Evolutionary conservation across 2,797 vertebrate genomes (phyloP).

Genomic region (Poeciliopsis turneri): DNA sequence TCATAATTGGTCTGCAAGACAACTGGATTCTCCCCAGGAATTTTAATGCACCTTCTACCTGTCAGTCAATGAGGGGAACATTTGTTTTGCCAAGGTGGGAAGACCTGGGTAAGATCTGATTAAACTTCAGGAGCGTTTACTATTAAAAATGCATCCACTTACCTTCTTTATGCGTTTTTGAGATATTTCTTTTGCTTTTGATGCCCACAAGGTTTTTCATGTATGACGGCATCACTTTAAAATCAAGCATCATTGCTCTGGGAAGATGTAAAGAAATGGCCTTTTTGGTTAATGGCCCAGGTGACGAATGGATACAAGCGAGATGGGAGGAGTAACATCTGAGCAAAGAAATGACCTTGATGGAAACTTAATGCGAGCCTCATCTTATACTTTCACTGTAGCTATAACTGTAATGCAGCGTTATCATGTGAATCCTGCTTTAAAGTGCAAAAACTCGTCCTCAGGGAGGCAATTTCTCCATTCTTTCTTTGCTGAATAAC

Average conservation of each 20-base stretch:
- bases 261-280: slow-evolving; percentile 58
- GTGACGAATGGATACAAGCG: slow-evolving; percentile 46
- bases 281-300: slow-evolving; percentile 64
- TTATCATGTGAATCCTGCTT: not conserved
- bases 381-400: slow-evolving; percentile 27
- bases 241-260: slow-evolving; percentile 58
- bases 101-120: not conserved
- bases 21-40: slow-evolving; percentile 38
- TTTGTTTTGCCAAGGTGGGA: slow-evolving; percentile 15
- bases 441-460: slow-evolving; percentile 15
- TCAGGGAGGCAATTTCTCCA: not conserved
- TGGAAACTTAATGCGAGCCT: slow-evolving; percentile 21
- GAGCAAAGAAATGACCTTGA: slow-evolving; percentile 49
- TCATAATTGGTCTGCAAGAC: slow-evolving; percentile 42
- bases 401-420: not conserved
- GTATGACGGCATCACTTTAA: slow-evolving; percentile 52
- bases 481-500: not conserved
- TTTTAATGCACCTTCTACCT: slow-evolving; percentile 43
- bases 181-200: slow-evolving; percentile 16
- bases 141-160: not conserved
- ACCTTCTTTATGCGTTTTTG: not conserved
- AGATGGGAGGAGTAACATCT: slow-evolving; percentile 23
- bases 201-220: slow-evolving; percentile 23
- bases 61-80: slow-evolving; percentile 23
- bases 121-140: not conserved